Evolutionary conservation across 1,140 invertebrate species (phyloP).

Genomic region (Epicauta chinensis): DNA sequence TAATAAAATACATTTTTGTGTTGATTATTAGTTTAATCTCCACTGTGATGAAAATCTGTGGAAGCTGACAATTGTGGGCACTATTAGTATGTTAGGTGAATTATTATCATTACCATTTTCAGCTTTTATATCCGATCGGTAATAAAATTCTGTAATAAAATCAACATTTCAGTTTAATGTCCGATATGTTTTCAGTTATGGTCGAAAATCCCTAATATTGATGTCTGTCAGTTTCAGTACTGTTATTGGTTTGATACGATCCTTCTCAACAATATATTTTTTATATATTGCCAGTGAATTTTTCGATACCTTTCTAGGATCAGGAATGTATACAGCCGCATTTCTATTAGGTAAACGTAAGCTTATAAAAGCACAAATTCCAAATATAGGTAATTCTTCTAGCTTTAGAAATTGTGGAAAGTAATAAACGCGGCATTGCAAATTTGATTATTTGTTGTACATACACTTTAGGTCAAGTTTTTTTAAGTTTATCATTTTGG

Average conservation of each 20-base stretch:
- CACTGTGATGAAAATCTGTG: constrained; percentile 53
- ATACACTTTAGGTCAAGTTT: constrained; percentile 65
- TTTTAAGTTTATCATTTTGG: constrained; percentile 63
- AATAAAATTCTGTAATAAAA: background rate
- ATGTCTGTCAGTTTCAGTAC: background rate
- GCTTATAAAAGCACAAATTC: too few species aligned
- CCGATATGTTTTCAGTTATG: background rate
- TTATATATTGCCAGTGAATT: background rate
- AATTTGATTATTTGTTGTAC: constrained; percentile 62
- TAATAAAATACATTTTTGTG: too few species aligned
- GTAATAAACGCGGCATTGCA: constrained; percentile 60
- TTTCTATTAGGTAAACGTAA: too few species aligned
- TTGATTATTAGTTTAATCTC: constrained; percentile 46
- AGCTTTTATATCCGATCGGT: constrained; percentile 60
- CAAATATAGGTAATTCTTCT: too few species aligned
- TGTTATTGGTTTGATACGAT: background rate
- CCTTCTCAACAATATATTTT: background rate
- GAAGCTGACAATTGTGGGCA: constrained; percentile 64
- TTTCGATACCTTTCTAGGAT: background rate
- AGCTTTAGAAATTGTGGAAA: constrained; percentile 53
- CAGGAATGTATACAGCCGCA: background rate
- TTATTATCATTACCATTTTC: constrained; percentile 58
- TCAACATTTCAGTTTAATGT: background rate
- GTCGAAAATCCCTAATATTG: background rate
- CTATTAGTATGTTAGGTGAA: constrained; percentile 61